phyloP scores from a whole-genome alignment of 1,140 invertebrate species.

The Drosophila hydei region DNA sequence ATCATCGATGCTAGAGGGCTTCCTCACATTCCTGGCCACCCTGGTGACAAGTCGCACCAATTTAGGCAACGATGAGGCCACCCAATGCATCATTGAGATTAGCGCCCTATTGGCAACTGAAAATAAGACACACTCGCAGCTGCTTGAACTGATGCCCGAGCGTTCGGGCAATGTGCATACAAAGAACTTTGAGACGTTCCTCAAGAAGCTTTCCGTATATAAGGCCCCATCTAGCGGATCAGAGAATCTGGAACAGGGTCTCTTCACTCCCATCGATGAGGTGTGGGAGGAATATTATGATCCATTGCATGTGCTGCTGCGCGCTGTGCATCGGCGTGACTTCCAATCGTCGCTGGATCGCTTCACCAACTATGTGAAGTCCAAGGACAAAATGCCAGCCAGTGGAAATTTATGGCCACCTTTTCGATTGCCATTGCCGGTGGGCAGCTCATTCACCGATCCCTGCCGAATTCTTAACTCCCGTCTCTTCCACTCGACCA shows the following conservation, averaged over 20 bases:
- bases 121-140: slow-evolving; percentile 97
- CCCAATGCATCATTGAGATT: slow-evolving; percentile 94
- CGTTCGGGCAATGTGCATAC: slow-evolving; percentile 95
- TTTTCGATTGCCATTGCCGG: slow-evolving; percentile 89
- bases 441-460: slow-evolving; percentile 88
- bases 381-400: slow-evolving; percentile 87
- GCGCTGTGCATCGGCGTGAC: slow-evolving; percentile 96
- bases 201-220: slow-evolving; percentile 87
- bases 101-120: slow-evolving; percentile 95
- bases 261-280: slow-evolving; percentile 94
- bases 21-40: slow-evolving; percentile 94
- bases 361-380: slow-evolving; percentile 90
- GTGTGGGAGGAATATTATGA: slow-evolving; percentile 97
- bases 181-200: slow-evolving; percentile 93
- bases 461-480: slow-evolving; percentile 89
- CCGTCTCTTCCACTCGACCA: slow-evolving; percentile 93
- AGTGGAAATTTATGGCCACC: slow-evolving; percentile 92
- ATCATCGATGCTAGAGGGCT: slow-evolving; percentile 96
- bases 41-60: slow-evolving; percentile 96
- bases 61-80: slow-evolving; percentile 90
- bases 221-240: slow-evolving; percentile 85
- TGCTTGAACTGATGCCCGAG: slow-evolving; percentile 98
- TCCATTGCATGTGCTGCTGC: slow-evolving; percentile 94
- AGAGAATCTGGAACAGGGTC: slow-evolving; percentile 95
- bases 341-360: slow-evolving; percentile 97